These are phyloP conservation scores for Macaria liturata DNA, from an alignment of 2,888 invertebrate genomes.

Conservation along the genomic window DNA sequence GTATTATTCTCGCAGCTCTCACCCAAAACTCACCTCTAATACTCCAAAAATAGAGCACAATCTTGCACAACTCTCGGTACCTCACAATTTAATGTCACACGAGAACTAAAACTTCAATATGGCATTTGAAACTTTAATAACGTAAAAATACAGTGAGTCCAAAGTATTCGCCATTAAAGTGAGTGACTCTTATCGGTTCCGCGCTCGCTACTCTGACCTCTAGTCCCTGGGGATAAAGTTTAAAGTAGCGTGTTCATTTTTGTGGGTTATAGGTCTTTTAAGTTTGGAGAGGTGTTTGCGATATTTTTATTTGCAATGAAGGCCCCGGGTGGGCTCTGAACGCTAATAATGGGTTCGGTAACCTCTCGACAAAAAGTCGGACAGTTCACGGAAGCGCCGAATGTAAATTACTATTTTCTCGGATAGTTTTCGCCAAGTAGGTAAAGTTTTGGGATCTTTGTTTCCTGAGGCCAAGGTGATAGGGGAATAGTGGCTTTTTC, in stretches of 20 bases:
- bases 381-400: constrained; percentile 18
- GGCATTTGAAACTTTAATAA: constrained; percentile 39
- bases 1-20: constrained; percentile 11
- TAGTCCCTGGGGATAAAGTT: neutral
- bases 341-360: constrained; percentile 37
- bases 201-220: constrained; percentile 1
- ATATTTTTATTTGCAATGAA: constrained; percentile 34
- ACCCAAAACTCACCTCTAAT: constrained; percentile 8
- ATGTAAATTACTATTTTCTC: constrained; percentile 27
- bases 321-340: constrained; percentile 18
- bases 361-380: constrained; percentile 22
- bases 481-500: constrained; percentile 11
- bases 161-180: constrained; percentile 30
- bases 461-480: constrained; percentile 8
- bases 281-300: constrained; percentile 13
- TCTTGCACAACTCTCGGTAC: constrained; percentile 15
- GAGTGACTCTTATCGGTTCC: constrained; percentile 12
- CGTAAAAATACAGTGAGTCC: constrained; percentile 34
- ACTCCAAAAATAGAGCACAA: constrained; percentile 1
- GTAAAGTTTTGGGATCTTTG: constrained; percentile 18
- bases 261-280: constrained; percentile 11
- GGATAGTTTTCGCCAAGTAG: constrained; percentile 21
- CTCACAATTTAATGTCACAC: constrained; percentile 32
- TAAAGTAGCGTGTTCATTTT: constrained; percentile 1
- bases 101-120: constrained; percentile 35